These are phyloP conservation scores for Venustoraphidia nigricollis DNA, from an alignment of 2,888 invertebrate genomes.

Conservation along the genomic window DNA sequence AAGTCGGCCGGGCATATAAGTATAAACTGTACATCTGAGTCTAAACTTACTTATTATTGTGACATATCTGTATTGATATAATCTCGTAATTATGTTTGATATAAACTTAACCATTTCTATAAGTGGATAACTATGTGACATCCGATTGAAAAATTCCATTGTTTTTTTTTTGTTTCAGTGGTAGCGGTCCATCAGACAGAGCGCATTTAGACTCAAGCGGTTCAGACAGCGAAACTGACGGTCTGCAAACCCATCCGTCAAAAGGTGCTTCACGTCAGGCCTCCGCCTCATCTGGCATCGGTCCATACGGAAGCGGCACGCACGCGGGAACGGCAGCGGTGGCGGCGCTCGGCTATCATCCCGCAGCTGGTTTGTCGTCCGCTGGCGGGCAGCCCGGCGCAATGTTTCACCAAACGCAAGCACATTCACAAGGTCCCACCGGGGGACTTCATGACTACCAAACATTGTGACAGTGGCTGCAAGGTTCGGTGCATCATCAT, in stretches of 20 bases:
- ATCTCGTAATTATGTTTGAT: too few relatives aligned
- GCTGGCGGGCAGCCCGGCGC: conserved; percentile 13
- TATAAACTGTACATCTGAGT: too few relatives aligned
- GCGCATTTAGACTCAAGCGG: conserved; percentile 28
- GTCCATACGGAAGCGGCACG: conserved; percentile 7
- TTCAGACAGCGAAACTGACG: conserved; percentile 26
- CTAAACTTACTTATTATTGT: too few relatives aligned
- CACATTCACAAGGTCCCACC: conserved; percentile 23
- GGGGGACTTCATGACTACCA: conserved; percentile 29
- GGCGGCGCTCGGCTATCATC: conserved; percentile 6
- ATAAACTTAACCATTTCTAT: too few relatives aligned
- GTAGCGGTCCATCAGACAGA: conserved; percentile 24
- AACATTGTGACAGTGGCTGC: conserved; percentile 31
- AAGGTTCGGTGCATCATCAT: not conserved
- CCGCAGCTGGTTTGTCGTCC: conserved; percentile 13
- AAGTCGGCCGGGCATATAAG: too few relatives aligned
- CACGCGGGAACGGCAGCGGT: conserved; percentile 15
- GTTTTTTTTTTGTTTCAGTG: conserved; percentile 20
- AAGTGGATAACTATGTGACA: too few relatives aligned
- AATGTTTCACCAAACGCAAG: conserved; percentile 23
- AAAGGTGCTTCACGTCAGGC: conserved; percentile 19
- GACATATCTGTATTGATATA: too few relatives aligned
- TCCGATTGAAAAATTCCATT: not conserved
- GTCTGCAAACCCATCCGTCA: conserved; percentile 14
- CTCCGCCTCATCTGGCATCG: not conserved